phyloP scores from a whole-genome alignment of 2,797 vertebrate species.

The Rallus crepitans region DNA sequence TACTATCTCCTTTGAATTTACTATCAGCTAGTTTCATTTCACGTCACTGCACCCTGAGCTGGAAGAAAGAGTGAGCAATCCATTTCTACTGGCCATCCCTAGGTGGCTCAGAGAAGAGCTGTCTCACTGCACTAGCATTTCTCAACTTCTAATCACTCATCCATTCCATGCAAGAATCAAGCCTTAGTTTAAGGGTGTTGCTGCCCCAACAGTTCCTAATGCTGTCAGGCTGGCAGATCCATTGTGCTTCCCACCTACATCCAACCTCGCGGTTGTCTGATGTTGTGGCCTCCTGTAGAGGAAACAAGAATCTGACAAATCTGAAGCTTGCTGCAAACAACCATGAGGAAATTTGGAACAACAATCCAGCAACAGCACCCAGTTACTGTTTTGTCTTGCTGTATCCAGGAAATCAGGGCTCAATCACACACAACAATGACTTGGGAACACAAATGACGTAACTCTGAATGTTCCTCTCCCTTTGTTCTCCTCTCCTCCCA shows the following conservation, averaged over 20 bases:
- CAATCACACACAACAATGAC: accelerated
- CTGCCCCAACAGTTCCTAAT: not conserved
- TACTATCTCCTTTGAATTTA: not conserved
- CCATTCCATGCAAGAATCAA: not conserved
- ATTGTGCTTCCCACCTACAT: not conserved
- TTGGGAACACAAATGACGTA: not conserved
- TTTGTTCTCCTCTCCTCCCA: not conserved
- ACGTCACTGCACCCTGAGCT: not conserved
- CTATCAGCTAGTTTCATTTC: not conserved
- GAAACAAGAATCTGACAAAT: not conserved
- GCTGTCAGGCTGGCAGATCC: not conserved
- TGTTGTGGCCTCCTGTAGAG: too few species aligned
- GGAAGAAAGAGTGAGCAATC: not conserved
- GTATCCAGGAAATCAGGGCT: not conserved
- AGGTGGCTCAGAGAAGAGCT: not conserved
- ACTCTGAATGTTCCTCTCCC: not conserved
- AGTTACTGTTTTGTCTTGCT: not conserved
- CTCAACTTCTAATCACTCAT: not conserved
- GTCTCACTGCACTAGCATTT: not conserved
- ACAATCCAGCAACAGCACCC: not conserved
- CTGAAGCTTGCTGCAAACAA: not conserved
- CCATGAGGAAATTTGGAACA: not conserved
- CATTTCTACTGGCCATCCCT: not conserved
- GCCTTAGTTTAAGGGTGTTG: not conserved
- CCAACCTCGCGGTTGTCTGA: not conserved